Base-by-base conservation (phyloP, 2,797 vertebrate species). In the Muscicapa comitata region DNA sequence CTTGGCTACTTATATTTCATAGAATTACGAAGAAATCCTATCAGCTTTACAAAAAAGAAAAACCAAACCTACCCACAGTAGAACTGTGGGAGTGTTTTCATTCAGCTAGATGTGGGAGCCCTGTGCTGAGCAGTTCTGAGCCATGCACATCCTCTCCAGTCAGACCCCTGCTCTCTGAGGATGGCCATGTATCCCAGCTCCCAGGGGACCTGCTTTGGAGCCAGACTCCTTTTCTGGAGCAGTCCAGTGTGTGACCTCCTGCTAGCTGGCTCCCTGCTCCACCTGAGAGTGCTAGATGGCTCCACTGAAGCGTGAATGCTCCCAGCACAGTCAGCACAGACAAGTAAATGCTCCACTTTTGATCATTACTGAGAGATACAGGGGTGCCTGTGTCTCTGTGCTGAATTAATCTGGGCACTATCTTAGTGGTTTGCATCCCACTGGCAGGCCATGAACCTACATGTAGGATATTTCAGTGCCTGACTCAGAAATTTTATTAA, bases 191-290 rank as follows among this genome's bases (percentile, higher is more conserved):
- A 15, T 29, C 57, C 45, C 76, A 50, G 24, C 24, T 86, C 43
- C 45, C 45, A 11, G 73, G 57, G 42, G 17, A 53, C 15, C 6
- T 11, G 1, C 23, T 37, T 33, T 57, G 35, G 33, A 72, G 53
- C 42, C 3, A 1, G 15, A 5, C 1, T 8, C 5, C 6, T 68
- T 57, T 76, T 24, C 58, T 57, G 53, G 43, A 45, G 43, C 43
- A 45, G n/a, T 10, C 6, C 6, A 26, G 11, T 4, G 23, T 0
- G 0, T 50, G 74, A 28, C 45, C 50, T 55, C 54, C 66, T 0
- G 0, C 42, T 16, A 23, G 7, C 24, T 16, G 48, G 11, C 53
- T 86, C n/a, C 15, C 31, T 59, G 53, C 47, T 70, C 51, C 37
- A 2, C 3, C 25, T 23, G 33, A 23, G n/a, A 70, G 20, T 0